phyloP scores from a whole-genome alignment of 2,113 vertebrate genomes.

The Tragulus kanchil region DNA sequence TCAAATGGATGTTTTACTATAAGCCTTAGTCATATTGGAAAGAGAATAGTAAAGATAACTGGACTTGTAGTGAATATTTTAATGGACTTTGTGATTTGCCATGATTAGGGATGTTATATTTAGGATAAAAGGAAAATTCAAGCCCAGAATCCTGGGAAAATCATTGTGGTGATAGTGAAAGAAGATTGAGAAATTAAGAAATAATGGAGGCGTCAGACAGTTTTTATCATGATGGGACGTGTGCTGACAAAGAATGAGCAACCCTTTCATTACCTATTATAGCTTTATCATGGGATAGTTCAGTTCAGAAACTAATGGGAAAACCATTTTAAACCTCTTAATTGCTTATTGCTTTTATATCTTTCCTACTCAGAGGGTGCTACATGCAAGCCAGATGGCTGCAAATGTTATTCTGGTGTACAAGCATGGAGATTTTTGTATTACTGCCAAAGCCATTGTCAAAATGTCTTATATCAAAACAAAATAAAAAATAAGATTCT shows the following conservation, averaged over 20 bases:
- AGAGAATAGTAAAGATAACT: not conserved
- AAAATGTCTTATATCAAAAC: constrained; percentile 81
- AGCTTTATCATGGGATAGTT: constrained; percentile 36
- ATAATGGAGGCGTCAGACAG: not conserved
- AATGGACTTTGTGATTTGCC: not conserved
- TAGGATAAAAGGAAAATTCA: constrained; percentile 8
- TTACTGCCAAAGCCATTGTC: constrained; percentile 82
- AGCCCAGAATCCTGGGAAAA: constrained; percentile 4
- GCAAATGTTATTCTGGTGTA: constrained; percentile 82
- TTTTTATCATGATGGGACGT: constrained; percentile 32
- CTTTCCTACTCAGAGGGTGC: constrained; percentile 69
- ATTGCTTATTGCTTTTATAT: constrained; percentile 79
- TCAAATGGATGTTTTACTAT: no score
- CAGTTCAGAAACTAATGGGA: constrained; percentile 68
- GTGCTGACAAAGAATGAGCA: not conserved
- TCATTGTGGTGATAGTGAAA: not conserved
- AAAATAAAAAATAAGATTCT: constrained; percentile 83
- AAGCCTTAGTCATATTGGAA: not conserved
- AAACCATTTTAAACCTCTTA: constrained; percentile 74
- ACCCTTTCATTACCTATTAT: not conserved
- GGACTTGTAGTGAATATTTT: not conserved
- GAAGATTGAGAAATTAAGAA: constrained; percentile 24
- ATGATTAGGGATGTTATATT: constrained; percentile 14
- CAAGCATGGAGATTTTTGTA: constrained; percentile 77
- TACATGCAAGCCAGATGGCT: constrained; percentile 81